phyloP scores from a whole-genome alignment of 2,888 invertebrate genomes.

The Bugulina stolonifera region DNA sequence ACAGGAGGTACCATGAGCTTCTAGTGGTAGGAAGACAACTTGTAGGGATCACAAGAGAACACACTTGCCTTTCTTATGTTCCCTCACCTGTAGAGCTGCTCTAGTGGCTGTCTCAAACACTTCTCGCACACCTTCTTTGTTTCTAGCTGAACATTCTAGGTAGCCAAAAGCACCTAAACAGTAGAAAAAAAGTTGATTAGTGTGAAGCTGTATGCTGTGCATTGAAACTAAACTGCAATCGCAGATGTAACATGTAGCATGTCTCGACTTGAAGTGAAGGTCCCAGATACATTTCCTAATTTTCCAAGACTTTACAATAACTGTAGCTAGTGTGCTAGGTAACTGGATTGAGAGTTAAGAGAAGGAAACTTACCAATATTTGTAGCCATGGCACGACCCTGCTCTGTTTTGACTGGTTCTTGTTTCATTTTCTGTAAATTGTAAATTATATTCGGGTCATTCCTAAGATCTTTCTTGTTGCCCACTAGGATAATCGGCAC shows the following conservation, averaged over 20 bases:
- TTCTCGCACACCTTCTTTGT: conserved; percentile 6
- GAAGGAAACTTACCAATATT: conserved; percentile 43
- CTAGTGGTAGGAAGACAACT: not conserved
- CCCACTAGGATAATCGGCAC: conserved; percentile 98
- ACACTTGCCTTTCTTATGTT: conserved; percentile 49
- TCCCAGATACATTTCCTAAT: no score
- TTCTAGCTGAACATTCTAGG: conserved; percentile 23
- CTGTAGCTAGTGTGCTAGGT: not conserved
- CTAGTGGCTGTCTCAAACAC: conserved; percentile 19
- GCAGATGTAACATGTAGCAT: no score
- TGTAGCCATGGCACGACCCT: conserved; percentile 64
- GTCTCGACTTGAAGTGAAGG: no score
- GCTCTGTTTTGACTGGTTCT: conserved; percentile 93
- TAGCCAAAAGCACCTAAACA: not conserved
- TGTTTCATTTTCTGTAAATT: conserved; percentile 94
- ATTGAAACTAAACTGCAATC: no score
- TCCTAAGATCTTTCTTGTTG: conserved; percentile 68
- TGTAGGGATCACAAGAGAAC: not conserved
- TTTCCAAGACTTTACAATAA: not conserved
- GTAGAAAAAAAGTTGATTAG: no score
- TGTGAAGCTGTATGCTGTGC: no score
- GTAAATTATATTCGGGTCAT: conserved; percentile 53
- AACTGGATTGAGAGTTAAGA: not conserved
- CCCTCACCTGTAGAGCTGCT: conserved; percentile 30
- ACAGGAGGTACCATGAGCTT: not conserved